phyloP scores from a whole-genome alignment of 2,113 vertebrate species.

The Sylvietta virens region DNA sequence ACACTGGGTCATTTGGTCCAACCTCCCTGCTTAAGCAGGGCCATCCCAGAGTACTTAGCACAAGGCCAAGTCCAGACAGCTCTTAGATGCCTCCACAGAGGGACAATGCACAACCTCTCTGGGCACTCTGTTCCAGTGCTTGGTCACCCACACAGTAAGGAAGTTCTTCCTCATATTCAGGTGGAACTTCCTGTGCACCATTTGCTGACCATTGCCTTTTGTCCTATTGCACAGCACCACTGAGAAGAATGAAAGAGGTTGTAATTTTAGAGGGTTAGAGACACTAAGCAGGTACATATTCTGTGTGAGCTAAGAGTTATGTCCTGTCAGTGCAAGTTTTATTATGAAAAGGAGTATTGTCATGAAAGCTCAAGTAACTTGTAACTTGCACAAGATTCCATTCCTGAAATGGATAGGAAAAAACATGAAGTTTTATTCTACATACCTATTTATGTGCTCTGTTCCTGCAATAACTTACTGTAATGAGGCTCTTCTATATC shows the following conservation, averaged over 20 bases:
- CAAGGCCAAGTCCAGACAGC: neutral
- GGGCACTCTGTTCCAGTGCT: neutral
- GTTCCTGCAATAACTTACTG: neutral
- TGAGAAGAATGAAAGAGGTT: neutral
- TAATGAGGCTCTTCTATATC: neutral
- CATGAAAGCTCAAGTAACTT: neutral
- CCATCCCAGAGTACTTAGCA: neutral
- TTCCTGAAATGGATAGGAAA: neutral
- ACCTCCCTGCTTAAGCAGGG: neutral
- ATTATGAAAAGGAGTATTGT: neutral
- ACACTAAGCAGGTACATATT: neutral
- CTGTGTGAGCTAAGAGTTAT: neutral
- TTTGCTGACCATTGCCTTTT: neutral
- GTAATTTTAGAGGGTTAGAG: neutral
- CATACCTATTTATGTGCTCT: neutral
- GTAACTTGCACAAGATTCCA: neutral
- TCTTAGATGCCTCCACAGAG: neutral
- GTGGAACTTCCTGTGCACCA: neutral
- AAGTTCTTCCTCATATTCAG: neutral
- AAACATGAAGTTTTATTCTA: accelerated
- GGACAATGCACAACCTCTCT: neutral
- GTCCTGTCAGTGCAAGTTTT: neutral
- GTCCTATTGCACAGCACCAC: neutral
- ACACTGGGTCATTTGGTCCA: neutral
- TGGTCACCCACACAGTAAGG: neutral